Percentiles rank a stretch among this genome's conserved stretches.
Evolutionary conservation across 2,888 invertebrate species (phyloP).

Genomic region (Arctia plantaginis): DNA sequence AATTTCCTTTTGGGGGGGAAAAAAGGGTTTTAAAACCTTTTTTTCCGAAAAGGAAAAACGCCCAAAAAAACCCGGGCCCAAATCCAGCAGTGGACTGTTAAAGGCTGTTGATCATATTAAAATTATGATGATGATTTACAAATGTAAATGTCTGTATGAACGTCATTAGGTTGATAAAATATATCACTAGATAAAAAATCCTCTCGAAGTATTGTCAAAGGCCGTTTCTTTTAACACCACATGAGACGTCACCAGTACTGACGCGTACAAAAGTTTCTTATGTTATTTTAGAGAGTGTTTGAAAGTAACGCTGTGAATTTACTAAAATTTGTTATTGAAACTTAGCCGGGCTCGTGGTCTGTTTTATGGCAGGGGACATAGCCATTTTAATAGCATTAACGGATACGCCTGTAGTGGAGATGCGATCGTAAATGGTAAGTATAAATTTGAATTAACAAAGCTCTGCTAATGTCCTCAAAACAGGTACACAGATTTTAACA

Average conservation of each 20-base stretch:
- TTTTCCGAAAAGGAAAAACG: too few species aligned
- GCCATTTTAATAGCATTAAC: background rate
- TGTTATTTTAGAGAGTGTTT: background rate
- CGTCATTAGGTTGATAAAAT: background rate
- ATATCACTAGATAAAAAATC: background rate
- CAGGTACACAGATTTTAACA: too few species aligned
- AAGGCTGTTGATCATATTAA: too few species aligned
- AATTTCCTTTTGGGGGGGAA: too few species aligned
- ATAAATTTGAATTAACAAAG: background rate
- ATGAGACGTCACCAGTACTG: background rate
- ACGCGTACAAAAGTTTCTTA: background rate
- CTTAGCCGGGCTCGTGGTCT: background rate
- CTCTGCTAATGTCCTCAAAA: too few species aligned
- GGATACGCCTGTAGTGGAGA: background rate
- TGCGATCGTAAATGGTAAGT: background rate
- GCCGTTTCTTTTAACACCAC: background rate
- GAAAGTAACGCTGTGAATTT: background rate
- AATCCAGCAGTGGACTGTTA: too few species aligned
- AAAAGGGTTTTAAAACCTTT: too few species aligned
- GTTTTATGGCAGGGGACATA: background rate
- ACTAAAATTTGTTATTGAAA: background rate
- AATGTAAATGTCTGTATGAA: background rate
- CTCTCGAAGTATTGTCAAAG: background rate
- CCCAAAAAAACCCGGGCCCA: too few species aligned
- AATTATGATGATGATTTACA: background rate